Conservation (phyloP, 1,140 invertebrate genomes). For the Drosophila albomicans region DNA sequence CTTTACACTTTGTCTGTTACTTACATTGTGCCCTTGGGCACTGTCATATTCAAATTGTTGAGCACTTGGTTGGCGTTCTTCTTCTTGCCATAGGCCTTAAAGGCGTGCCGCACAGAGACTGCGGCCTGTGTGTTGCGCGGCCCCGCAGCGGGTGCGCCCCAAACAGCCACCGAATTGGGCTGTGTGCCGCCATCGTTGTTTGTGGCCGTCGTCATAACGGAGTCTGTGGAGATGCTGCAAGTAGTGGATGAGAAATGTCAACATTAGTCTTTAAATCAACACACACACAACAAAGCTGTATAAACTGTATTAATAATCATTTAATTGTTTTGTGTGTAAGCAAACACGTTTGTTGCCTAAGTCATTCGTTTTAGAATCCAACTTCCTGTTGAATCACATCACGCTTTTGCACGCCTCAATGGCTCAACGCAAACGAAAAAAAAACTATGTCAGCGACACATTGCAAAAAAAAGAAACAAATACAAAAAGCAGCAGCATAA, state of each 20-base stretch:
- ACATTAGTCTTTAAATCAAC: neutral
- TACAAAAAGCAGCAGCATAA: constrained; percentile 9
- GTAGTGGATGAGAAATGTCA: neutral
- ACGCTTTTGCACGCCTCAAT: constrained; percentile 44
- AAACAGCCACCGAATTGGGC: constrained; percentile 56
- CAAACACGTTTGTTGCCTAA: constrained; percentile 51
- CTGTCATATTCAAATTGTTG: constrained; percentile 95
- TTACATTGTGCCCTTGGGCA: constrained; percentile 96
- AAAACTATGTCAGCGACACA: constrained; percentile 74
- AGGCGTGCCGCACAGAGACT: constrained; percentile 92
- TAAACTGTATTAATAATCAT: neutral
- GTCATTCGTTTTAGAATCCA: constrained; percentile 56
- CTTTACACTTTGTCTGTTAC: constrained; percentile 85
- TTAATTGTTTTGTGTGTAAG: neutral
- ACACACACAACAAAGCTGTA: no score
- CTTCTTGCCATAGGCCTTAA: constrained; percentile 94
- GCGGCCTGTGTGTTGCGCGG: constrained; percentile 88
- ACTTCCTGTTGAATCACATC: constrained; percentile 27
- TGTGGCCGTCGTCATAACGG: constrained; percentile 76
- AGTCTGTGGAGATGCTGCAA: constrained; percentile 72
- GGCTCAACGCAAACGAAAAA: constrained; percentile 11
- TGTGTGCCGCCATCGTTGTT: constrained; percentile 84
- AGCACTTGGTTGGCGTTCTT: constrained; percentile 93
- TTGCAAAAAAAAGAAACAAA: constrained; percentile 53
- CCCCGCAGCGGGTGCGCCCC: constrained; percentile 78